Base-by-base conservation (phyloP, 1,140 invertebrate species). In the Neelides sp. region DNA sequence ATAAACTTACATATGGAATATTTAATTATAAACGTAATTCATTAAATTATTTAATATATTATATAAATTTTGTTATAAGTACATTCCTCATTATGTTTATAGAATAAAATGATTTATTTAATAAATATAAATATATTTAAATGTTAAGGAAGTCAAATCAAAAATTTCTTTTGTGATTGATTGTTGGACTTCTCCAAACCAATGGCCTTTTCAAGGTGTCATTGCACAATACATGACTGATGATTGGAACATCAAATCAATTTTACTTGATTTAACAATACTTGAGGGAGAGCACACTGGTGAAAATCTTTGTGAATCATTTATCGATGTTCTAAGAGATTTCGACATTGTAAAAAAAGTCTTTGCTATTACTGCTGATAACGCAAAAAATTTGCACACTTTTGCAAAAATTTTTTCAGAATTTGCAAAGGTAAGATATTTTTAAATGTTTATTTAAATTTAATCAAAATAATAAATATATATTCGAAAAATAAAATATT, bases 101-200 rank as follows among this genome's bases (percentile, higher is more conserved):
- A n/a, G n/a, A n/a, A n/a, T n/a, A n/a, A n/a, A n/a, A n/a, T n/a
- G n/a, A n/a, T n/a, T n/a, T n/a, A n/a, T n/a, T n/a, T n/a, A n/a
- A n/a, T n/a, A n/a, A n/a, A n/a, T n/a, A n/a, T n/a, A n/a, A n/a
- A n/a, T n/a, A n/a, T n/a, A n/a, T n/a, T n/a, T n/a, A n/a, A n/a
- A n/a, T n/a, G n/a, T n/a, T n/a, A 10, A 34, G 30, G 15, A 34
- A 8, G 30, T 34, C 30, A 10, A 8, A 10, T 8, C 8, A 34
- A 50, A 42, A 28, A 28, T 50, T 5, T 50, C 48, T 3, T 50
- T 65, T n/a, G 63, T 59, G 4, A 64, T 63, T 27, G 65, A 66
- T 57, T 45, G 59, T n/a, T 66, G 63, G 64, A 65, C 62, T 13
- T 65, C 64, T 1, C 19, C 43, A 5, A 64, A 59, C 32, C 64